phyloP scores from a whole-genome alignment of 2,888 invertebrate genomes.

The Cheilosia soror region DNA sequence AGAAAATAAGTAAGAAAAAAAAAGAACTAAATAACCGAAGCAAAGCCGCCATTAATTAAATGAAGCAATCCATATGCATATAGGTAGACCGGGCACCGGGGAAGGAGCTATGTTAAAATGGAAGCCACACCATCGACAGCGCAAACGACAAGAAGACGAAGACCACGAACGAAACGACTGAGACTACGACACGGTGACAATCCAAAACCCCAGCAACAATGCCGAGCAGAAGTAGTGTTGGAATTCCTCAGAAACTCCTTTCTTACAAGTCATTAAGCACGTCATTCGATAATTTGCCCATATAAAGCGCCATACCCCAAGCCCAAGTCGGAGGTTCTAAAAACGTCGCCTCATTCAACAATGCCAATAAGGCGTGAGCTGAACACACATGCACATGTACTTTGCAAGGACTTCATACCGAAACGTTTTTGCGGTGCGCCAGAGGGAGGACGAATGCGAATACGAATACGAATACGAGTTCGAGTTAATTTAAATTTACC shows the following conservation, averaged over 20 bases:
- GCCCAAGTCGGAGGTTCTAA: conserved; percentile 59
- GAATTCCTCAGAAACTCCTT: conserved; percentile 71
- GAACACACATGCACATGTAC: conserved; percentile 42
- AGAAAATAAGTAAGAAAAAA: conserved; percentile 28
- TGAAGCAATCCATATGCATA: conserved; percentile 75
- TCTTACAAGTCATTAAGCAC: conserved; percentile 75
- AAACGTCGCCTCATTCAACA: conserved; percentile 73
- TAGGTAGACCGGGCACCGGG: background rate
- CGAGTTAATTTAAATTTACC: conserved; percentile 75
- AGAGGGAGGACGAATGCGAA: conserved; percentile 5
- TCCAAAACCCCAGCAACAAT: conserved; percentile 64
- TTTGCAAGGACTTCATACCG: conserved; percentile 12
- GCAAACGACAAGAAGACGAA: conserved; percentile 22
- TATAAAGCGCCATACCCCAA: conserved; percentile 68
- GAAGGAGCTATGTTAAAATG: conserved; percentile 50
- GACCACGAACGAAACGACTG: conserved; percentile 1
- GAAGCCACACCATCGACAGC: conserved; percentile 66
- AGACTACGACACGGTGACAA: conserved; percentile 55
- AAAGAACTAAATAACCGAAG: conserved; percentile 6
- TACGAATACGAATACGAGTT: conserved; percentile 41
- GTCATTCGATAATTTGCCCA: conserved; percentile 76
- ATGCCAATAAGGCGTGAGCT: conserved; percentile 72
- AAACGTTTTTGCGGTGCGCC: background rate
- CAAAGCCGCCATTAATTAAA: conserved; percentile 64
- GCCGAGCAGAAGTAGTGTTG: conserved; percentile 60